Base-by-base conservation (phyloP, 2,797 vertebrate genomes). In the Oophaga sylvatica region DNA sequence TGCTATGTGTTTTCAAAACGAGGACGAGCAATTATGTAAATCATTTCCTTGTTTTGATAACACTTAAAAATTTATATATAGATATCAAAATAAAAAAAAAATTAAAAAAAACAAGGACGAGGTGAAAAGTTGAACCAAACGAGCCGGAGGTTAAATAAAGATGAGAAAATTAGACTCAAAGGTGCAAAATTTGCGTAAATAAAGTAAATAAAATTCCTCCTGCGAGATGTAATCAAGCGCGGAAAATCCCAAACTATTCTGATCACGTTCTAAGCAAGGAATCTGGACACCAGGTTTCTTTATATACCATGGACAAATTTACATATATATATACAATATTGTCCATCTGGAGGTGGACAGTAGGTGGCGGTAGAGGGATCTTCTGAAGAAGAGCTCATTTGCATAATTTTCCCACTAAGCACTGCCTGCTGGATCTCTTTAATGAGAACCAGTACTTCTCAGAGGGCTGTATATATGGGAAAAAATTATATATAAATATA, bases 1-100 rank as follows among this genome's bases (percentile, higher is more conserved):
- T 48, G 70, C 70, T 5, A 26, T 53, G 57, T 77, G 71, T 84
- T 77, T 76, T 48, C 71, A 76, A 84, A 84, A 84, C 83, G 41
- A 75, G 56, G 67, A 31, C 35, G 1, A 16, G 57, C 59, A 48
- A 84, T 84, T 84, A 63, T 77, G 83, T 22, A 65, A 84, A 84
- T 76, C 9, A 77, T 45, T 75, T 77, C 71, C 35, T 6, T 84
- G 83, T 63, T 84, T 62, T 77, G 83, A 29, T 73, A 76, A 76
- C 35, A 53, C 71, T 62, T 76, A n/a, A 12, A 11, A 41, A 53
- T 9, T 8, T 53, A 53, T 53, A 53, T 53, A 53, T 53, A 53
- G 8, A 53, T 11, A 53, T 53, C 8, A 53, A 8, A 53, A 53
- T 53, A 1, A 53, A 53, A 53, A 53, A 11, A 26, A 57, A 48